Conservation (phyloP, 2,888 invertebrate genomes). For the Mimas tiliae region DNA sequence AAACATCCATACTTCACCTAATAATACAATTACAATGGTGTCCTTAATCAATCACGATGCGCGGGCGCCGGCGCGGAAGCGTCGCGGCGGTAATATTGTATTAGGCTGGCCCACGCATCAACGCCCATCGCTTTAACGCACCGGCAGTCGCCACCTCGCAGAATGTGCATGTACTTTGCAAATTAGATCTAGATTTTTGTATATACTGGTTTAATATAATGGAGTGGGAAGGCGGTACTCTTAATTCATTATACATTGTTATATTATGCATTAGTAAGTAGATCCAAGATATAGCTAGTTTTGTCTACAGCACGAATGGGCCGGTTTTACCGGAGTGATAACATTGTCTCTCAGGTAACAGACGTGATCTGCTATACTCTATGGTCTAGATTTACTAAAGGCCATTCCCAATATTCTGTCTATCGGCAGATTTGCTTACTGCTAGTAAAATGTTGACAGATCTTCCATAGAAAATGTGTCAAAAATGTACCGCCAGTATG, state of each 20-base stretch:
- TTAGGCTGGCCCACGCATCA: slow-evolving; percentile 60
- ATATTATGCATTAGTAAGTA: too few species aligned
- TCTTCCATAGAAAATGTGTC: too few species aligned
- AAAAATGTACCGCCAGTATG: too few species aligned
- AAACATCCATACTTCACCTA: not conserved
- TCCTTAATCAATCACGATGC: slow-evolving; percentile 13
- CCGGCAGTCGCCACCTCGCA: not conserved
- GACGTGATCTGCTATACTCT: too few species aligned
- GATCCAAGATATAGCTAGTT: too few species aligned
- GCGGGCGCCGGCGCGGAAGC: slow-evolving; percentile 34
- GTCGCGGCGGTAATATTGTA: slow-evolving; percentile 10
- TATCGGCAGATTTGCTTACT: too few species aligned
- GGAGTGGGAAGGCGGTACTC: not conserved
- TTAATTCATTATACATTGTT: not conserved
- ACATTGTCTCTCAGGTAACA: too few species aligned
- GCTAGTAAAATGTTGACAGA: too few species aligned
- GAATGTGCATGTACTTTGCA: not conserved
- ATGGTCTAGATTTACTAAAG: too few species aligned
- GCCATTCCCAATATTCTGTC: too few species aligned
- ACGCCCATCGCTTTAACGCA: slow-evolving; percentile 52
- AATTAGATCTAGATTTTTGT: not conserved
- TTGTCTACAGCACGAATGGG: too few species aligned
- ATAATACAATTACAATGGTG: not conserved
- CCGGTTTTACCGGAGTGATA: too few species aligned
- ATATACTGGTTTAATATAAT: not conserved